Evolutionary conservation across 2,113 vertebrate species (phyloP).

Genomic region (Odocoileus virginianus): DNA sequence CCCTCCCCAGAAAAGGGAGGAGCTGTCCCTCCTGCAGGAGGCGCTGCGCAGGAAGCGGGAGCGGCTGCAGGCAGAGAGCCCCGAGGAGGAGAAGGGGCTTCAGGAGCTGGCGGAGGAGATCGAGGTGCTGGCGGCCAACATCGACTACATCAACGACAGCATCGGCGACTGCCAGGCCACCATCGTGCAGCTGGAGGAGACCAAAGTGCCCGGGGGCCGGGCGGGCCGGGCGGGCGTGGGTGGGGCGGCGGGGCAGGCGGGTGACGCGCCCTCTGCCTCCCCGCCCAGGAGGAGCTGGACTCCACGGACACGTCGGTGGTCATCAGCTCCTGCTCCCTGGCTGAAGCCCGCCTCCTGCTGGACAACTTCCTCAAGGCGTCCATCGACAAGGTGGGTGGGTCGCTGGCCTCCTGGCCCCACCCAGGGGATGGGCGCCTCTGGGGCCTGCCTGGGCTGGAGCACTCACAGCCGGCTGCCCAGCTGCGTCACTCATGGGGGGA

Average conservation of each 20-base stretch:
- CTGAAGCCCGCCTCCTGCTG: conserved; percentile 94
- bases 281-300: conserved; percentile 93
- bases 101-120: conserved; percentile 95
- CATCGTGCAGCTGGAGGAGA: conserved; percentile 97
- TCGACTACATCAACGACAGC: conserved; percentile 97
- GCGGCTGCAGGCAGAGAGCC: conserved; percentile 87
- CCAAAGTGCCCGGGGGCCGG: conserved; percentile 83
- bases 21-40: conserved; percentile 93
- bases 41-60: conserved; percentile 86
- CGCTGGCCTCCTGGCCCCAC: rapidly evolving
- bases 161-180: conserved; percentile 97
- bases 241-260: rapidly evolving
- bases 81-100: conserved; percentile 88
- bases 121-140: conserved; percentile 94
- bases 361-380: conserved; percentile 97
- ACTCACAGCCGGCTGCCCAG: neutral
- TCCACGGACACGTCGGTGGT: conserved; percentile 97
- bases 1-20: conserved; percentile 93
- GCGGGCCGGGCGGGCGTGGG: rapidly evolving
- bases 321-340: conserved; percentile 97
- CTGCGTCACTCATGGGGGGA: neutral
- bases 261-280: neutral
- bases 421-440: rapidly evolving
- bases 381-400: conserved; percentile 89
- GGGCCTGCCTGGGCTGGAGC: neutral